A percentile compares a stretch with the other conserved stretches of the same genome.
Evolutionary conservation across 2,797 vertebrate species (phyloP).

Genomic region (Tympanoctomys barrerae): DNA sequence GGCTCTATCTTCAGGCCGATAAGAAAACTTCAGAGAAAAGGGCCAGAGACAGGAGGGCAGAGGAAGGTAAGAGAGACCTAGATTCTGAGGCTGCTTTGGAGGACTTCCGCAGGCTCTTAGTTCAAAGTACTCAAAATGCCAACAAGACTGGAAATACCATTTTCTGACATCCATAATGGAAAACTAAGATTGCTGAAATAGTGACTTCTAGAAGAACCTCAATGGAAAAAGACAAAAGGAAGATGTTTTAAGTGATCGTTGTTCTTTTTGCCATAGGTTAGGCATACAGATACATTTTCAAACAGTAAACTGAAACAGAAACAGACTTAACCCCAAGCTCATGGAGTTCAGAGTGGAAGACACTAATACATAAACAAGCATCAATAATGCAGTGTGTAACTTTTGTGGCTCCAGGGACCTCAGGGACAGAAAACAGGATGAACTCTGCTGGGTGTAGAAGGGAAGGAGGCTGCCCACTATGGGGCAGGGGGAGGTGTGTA

Average conservation of each 20-base stretch:
- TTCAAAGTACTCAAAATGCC: neutral
- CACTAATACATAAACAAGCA: neutral
- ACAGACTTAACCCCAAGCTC: neutral
- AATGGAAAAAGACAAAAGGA: neutral
- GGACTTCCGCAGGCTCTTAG: neutral
- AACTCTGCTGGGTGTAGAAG: neutral
- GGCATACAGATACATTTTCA: neutral
- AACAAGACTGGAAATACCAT: neutral
- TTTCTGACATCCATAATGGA: neutral
- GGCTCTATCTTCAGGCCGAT: neutral
- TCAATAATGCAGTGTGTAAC: neutral
- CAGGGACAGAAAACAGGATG: neutral
- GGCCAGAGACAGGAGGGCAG: too few relatives aligned
- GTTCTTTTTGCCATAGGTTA: neutral
- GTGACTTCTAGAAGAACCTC: slow-evolving; percentile 1
- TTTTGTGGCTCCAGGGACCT: neutral
- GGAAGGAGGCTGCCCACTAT: neutral
- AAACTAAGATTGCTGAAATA: slow-evolving; percentile 45
- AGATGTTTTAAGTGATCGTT: neutral
- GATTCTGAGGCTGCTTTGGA: neutral
- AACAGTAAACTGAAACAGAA: neutral
- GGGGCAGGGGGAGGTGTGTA: neutral
- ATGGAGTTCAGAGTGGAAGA: neutral
- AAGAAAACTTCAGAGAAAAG: neutral
- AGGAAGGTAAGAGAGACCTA: neutral